Evolutionary conservation across 2,797 vertebrate species (phyloP).

Genomic region (Hemitrygon akajei): DNA sequence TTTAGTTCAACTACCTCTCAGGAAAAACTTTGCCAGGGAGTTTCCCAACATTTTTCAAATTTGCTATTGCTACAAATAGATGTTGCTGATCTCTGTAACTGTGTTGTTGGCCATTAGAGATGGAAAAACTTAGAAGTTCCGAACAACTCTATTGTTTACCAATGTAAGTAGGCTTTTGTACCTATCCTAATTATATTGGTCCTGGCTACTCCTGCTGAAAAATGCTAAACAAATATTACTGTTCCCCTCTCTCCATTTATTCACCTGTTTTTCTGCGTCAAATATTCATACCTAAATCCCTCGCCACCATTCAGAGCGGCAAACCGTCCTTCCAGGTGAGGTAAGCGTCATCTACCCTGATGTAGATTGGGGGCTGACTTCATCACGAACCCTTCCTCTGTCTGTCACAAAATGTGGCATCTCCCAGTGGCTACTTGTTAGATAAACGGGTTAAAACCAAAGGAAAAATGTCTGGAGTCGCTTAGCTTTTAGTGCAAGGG

Average conservation of each 20-base stretch:
- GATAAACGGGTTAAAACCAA: too few relatives aligned
- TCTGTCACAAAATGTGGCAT: too few relatives aligned
- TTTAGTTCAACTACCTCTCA: background rate
- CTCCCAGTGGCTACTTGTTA: too few relatives aligned
- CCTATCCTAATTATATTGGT: background rate
- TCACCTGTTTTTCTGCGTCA: background rate
- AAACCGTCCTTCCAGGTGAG: too few relatives aligned
- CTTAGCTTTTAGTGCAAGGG: too few relatives aligned
- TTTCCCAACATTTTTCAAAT: background rate
- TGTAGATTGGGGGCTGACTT: too few relatives aligned
- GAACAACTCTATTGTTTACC: background rate
- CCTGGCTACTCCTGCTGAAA: background rate
- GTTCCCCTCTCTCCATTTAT: too few relatives aligned
- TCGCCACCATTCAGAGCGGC: too few relatives aligned
- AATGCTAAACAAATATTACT: background rate
- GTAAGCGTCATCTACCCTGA: too few relatives aligned
- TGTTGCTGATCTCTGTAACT: background rate
- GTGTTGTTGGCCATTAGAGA: background rate
- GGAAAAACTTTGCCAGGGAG: background rate
- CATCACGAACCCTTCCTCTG: too few relatives aligned
- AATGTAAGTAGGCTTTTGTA: background rate
- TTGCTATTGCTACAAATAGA: background rate
- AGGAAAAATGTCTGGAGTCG: too few relatives aligned
- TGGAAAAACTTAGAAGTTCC: background rate
- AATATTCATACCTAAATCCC: background rate